Evolutionary conservation across 2,888 invertebrate species (phyloP).

Genomic region (Opisthograptis luteolata): DNA sequence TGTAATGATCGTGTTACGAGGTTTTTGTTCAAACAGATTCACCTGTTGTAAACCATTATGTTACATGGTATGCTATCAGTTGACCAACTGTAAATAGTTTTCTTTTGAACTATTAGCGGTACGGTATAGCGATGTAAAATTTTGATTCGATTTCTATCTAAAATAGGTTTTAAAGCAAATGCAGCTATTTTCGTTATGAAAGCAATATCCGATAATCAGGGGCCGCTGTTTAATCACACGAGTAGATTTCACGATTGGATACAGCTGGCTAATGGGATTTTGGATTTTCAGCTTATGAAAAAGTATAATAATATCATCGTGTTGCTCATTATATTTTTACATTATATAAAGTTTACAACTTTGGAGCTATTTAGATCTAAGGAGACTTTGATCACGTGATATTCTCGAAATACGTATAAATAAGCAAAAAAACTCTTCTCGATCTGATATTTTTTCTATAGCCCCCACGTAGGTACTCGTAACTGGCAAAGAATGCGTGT

Average conservation of each 20-base stretch:
- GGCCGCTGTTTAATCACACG: slow-evolving; percentile 15
- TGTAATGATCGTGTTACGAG: slow-evolving; percentile 47
- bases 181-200: slow-evolving; percentile 7
- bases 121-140: background rate
- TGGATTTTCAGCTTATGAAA: slow-evolving; percentile 13
- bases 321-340: too few species aligned
- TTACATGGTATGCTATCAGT: slow-evolving; percentile 22
- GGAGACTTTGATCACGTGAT: slow-evolving; percentile 8
- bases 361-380: background rate
- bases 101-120: slow-evolving; percentile 1
- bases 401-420: background rate
- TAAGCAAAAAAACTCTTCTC: slow-evolving; percentile 1
- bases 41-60: slow-evolving; percentile 41
- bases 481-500: slow-evolving; percentile 9
- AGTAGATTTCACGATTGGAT: slow-evolving; percentile 20
- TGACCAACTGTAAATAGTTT: background rate
- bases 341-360: too few species aligned
- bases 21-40: slow-evolving; percentile 45
- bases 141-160: background rate
- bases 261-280: slow-evolving; percentile 27
- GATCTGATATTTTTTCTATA: slow-evolving; percentile 6
- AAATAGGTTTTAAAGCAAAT: background rate
- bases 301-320: background rate
- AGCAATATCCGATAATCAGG: slow-evolving; percentile 19
- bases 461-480: slow-evolving; percentile 11